Percentiles rank a stretch among this genome's conserved stretches.
Conservation (phyloP, 23 tunicate genomes). For the Ascidia mentula region DNA sequence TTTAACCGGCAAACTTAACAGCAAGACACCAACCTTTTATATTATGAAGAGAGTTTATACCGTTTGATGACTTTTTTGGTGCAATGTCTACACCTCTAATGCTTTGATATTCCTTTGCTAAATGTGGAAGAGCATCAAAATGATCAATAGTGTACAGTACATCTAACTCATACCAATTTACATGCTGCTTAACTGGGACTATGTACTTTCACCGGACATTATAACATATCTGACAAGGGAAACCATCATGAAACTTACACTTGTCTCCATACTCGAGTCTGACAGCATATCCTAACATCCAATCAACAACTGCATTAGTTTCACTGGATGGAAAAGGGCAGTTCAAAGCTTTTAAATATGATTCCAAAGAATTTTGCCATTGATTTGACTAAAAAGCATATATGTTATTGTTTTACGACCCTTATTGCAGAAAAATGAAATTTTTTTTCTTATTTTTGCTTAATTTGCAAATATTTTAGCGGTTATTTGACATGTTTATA, state of each 20-base stretch:
- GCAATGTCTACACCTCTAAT: slow-evolving; percentile 22
- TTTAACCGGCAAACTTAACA: background rate
- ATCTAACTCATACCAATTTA: background rate
- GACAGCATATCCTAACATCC: slow-evolving; percentile 80
- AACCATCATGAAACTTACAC: slow-evolving; percentile 24
- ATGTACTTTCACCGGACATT: background rate
- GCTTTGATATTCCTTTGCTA: slow-evolving; percentile 27
- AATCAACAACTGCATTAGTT: slow-evolving; percentile 39
- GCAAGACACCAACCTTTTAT: slow-evolving; percentile 32
- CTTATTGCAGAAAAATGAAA: background rate
- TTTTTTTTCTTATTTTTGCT: background rate
- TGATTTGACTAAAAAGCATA: slow-evolving; percentile 36
- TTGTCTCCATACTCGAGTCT: slow-evolving; percentile 74
- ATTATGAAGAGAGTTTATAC: background rate
- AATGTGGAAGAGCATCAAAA: background rate
- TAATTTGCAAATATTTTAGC: background rate
- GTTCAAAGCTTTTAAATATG: slow-evolving; percentile 61
- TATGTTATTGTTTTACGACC: background rate
- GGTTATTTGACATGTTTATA: background rate
- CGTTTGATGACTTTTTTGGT: background rate
- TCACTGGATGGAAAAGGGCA: slow-evolving; percentile 56
- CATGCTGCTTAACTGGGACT: background rate
- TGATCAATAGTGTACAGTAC: background rate
- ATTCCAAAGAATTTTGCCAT: slow-evolving; percentile 47
- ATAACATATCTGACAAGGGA: background rate